Evolutionary conservation across 2,888 invertebrate genomes (phyloP), one percentile per base, ranked within the genome.

Genomic region (Dromius quadrimaculatus): DNA sequence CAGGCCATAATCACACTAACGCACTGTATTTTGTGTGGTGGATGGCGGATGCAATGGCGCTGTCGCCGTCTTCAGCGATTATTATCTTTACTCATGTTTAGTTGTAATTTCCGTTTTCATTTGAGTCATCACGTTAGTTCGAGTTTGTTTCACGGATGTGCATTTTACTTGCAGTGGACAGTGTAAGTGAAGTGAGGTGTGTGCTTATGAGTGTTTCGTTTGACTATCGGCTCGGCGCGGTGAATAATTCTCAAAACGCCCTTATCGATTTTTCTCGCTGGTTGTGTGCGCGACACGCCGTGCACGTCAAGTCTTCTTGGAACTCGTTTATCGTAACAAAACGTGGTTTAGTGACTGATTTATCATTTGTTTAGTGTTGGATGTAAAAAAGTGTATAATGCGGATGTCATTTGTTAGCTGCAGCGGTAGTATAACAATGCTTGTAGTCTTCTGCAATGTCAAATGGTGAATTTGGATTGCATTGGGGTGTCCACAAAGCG

Each of bases 201-300:
- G 41, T 38, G 17, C 19, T 36, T 20, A 20, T 59, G 22, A 23
- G 59, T 59, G 59, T 20, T 20, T 61, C 61, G 36, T 61, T 61
- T 20, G 38, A 23, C 41, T 62, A 23, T 62, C 59, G 36, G 17
- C 59, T 59, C 47, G 41, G 45, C 28, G 41, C 34, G 50, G 28
- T 13, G 50, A 54, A 54, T 54, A 63, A 62, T 73, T 72, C 61
- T 62, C 78, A 79, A 80, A 81, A 83, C 83, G 82, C 83, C 83
- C 83, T 82, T 83, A 82, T 82, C 81, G 81, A 82, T 82, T 82
- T 83, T 81, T 80, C 74, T 73, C 75, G 76, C 78, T 79, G 78
- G 79, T 50, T 36, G 70, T 62, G 70, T 70, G 79, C 80, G 80
- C 78, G 79, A 76, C 77, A 74, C 77, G 79, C 78, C 77, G 78